Evolutionary conservation across 2,113 vertebrate genomes (phyloP).

Genomic region (Ciconia maguari): DNA sequence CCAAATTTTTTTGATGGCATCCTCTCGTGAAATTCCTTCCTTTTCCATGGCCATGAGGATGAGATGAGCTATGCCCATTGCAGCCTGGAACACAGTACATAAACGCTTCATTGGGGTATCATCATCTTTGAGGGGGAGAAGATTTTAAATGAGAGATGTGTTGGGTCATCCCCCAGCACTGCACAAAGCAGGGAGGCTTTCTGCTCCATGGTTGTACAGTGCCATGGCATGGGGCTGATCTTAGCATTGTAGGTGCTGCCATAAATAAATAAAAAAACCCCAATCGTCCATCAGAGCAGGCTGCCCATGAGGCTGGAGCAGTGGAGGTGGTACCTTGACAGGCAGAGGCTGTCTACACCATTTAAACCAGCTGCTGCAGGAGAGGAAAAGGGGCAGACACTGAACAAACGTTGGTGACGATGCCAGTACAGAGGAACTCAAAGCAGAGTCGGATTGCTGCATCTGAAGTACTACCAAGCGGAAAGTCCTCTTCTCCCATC

Average conservation of each 20-base stretch:
- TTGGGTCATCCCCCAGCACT: not conserved
- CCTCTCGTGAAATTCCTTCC: conserved; percentile 81
- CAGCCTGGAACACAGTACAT: conserved; percentile 77
- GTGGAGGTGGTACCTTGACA: not conserved
- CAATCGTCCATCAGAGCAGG: not conserved
- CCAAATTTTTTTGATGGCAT: conserved; percentile 91
- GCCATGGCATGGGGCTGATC: not conserved
- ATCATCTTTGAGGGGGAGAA: not conserved
- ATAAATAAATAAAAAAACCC: not conserved
- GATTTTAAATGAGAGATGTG: not conserved
- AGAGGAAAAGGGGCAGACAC: not conserved
- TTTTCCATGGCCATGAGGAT: conserved; percentile 94
- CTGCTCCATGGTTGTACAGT: not conserved
- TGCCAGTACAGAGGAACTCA: not conserved
- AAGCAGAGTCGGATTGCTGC: not conserved
- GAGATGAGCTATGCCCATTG: conserved; percentile 91
- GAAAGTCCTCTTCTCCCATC: not conserved
- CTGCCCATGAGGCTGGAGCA: not conserved
- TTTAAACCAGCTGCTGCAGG: not conserved
- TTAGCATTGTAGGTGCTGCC: not conserved
- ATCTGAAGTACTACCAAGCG: not conserved
- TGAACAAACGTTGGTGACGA: not conserved
- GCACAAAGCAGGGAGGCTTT: not conserved
- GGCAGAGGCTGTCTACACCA: not conserved
- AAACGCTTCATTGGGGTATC: not conserved